These are phyloP conservation scores for Achatina immaculata DNA, from an alignment of 1,140 invertebrate genomes.

Conservation along the genomic window DNA sequence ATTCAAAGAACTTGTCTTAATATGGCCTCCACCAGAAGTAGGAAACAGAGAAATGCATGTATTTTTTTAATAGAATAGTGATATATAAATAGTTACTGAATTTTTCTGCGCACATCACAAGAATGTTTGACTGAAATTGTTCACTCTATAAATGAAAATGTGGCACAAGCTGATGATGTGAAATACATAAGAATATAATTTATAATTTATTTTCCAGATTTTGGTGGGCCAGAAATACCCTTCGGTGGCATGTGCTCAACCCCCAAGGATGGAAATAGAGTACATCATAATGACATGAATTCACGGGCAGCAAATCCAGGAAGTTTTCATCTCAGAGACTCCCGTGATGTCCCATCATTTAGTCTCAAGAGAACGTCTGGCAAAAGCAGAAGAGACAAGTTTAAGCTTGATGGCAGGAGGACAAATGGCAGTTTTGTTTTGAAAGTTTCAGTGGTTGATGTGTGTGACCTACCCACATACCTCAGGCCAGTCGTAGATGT, in stretches of 20 bases:
- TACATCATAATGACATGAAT: neutral
- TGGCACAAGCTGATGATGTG: too few species aligned
- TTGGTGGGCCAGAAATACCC: neutral
- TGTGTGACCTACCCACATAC: neutral
- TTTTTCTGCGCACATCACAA: too few species aligned
- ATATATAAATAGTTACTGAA: too few species aligned
- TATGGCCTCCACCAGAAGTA: too few species aligned
- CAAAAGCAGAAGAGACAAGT: conserved; percentile 17
- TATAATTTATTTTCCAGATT: neutral
- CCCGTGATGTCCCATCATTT: neutral
- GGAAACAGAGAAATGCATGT: too few species aligned
- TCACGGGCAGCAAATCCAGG: neutral
- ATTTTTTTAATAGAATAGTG: too few species aligned
- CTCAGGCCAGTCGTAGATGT: conserved; percentile 28
- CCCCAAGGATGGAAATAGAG: neutral
- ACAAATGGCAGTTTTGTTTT: conserved; percentile 34
- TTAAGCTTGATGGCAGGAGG: conserved; percentile 24
- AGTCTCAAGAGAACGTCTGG: conserved; percentile 23
- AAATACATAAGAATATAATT: too few species aligned
- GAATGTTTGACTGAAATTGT: too few species aligned
- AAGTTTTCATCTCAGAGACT: neutral
- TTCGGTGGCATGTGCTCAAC: neutral
- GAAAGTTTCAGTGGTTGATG: conserved; percentile 16
- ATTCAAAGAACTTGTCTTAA: too few species aligned
- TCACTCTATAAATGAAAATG: too few species aligned